A percentile compares a stretch with the other conserved stretches of the same genome.
phyloP scores from a whole-genome alignment of 2,888 invertebrate genomes.

The Chymomyza fuscimana region DNA sequence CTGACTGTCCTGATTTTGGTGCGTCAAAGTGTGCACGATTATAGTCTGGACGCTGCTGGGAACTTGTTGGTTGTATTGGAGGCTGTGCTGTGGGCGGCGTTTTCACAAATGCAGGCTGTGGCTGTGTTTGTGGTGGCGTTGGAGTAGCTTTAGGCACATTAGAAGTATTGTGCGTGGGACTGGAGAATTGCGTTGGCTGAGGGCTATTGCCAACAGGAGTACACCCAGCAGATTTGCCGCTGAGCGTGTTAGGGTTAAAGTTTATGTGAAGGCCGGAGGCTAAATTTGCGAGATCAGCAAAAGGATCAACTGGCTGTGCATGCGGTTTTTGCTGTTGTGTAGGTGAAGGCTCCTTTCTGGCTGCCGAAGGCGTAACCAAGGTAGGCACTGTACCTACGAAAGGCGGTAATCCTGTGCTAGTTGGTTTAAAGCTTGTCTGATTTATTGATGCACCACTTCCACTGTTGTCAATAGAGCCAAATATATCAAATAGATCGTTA shows the following conservation, averaged over 20 bases:
- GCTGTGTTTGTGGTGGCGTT: constrained; percentile 33
- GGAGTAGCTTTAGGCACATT: constrained; percentile 70
- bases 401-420: constrained; percentile 41
- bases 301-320: constrained; percentile 83
- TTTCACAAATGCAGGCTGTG: constrained; percentile 30
- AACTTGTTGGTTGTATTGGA: constrained; percentile 8
- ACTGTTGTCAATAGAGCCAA: constrained; percentile 80
- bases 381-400: constrained; percentile 55
- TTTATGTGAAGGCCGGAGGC: constrained; percentile 78
- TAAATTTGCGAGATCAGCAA: constrained; percentile 85
- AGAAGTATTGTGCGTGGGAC: constrained; percentile 77
- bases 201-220: constrained; percentile 77
- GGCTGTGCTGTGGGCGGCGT: constrained; percentile 37
- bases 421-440: constrained; percentile 51
- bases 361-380: constrained; percentile 56
- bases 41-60: constrained; percentile 80
- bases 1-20: constrained; percentile 52
- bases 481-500: constrained; percentile 84
- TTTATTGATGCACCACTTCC: constrained; percentile 25
- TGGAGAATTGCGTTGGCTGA: constrained; percentile 78
- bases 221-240: constrained; percentile 72
- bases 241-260: constrained; percentile 76
- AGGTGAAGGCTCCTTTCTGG: constrained; percentile 80
- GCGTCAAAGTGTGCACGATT: constrained; percentile 87
- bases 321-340: constrained; percentile 73